A percentile compares a stretch with the other conserved stretches of the same genome.
Conservation (phyloP, 2,113 vertebrate species). For the Entosphenus tridentatus region DNA sequence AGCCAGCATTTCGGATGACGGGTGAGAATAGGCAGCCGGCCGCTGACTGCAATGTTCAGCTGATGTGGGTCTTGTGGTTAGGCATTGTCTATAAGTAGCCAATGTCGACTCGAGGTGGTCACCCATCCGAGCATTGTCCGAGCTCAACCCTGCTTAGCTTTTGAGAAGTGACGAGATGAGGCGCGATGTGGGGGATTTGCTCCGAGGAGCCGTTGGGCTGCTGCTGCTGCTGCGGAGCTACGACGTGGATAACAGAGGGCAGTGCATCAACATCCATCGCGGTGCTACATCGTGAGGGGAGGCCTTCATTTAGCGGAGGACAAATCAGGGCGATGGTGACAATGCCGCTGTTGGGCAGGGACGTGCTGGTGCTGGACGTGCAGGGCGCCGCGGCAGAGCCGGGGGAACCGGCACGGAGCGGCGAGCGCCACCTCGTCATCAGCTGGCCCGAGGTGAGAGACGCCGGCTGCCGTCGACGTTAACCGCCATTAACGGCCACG, state of each 20-base stretch:
- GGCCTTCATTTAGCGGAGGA: too few species aligned
- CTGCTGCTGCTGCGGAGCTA: too few species aligned
- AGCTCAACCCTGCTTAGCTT: not conserved
- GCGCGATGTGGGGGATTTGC: conserved; percentile 29
- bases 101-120: not conserved
- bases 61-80: not conserved
- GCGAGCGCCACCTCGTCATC: conserved; percentile 22
- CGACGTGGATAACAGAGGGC: too few species aligned
- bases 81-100: not conserved
- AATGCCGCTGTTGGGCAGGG: too few species aligned
- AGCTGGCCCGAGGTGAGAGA: not conserved
- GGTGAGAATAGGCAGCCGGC: conserved; percentile 21
- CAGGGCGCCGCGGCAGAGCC: conserved; percentile 9
- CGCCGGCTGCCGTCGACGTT: not conserved
- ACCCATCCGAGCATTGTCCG: too few species aligned
- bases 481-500: conserved; percentile 11
- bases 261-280: too few species aligned
- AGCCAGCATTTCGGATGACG: conserved; percentile 19
- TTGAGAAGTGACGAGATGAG: conserved; percentile 19
- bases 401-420: conserved; percentile 23
- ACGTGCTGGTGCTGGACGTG: too few species aligned
- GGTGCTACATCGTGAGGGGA: too few species aligned
- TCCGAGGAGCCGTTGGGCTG: conserved; percentile 12
- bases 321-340: too few species aligned
- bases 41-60: not conserved